Conservation (phyloP, 2,113 vertebrate species). For the Nothobranchius kuhntae region DNA sequence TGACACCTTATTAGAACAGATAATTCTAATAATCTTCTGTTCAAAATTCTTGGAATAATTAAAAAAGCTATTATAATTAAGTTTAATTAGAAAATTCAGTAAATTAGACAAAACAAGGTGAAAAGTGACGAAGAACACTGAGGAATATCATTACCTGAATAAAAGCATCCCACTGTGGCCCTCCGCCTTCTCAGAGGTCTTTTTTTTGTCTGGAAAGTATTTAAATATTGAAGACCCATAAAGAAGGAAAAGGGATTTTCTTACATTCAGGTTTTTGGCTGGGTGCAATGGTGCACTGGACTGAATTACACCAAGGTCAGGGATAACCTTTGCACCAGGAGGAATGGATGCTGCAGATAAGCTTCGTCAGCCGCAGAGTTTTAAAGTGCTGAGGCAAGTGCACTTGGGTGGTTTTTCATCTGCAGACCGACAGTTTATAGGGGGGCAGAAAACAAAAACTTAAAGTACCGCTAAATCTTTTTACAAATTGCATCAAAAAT, state of each 20-base stretch:
- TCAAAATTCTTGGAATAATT: no score
- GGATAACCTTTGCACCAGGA: conserved; percentile 40
- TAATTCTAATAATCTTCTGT: no score
- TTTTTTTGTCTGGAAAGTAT: not conserved
- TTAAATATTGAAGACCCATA: not conserved
- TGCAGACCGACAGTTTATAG: conserved; percentile 1
- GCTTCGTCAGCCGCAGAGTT: conserved; percentile 43
- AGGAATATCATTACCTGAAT: no score
- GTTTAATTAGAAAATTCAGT: no score
- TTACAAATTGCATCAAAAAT: not conserved
- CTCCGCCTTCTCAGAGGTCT: not conserved
- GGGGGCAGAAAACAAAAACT: not conserved
- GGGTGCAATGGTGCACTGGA: not conserved
- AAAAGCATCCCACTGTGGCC: not conserved
- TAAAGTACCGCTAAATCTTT: no score
- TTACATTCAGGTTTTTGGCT: conserved; percentile 7
- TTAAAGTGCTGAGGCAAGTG: conserved; percentile 39
- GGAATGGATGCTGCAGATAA: conserved; percentile 55
- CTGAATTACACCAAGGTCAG: conserved; percentile 34
- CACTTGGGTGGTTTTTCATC: conserved; percentile 12
- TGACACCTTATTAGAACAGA: no score
- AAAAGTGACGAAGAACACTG: no score
- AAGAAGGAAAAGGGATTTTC: conserved; percentile 17
- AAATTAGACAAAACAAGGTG: no score
- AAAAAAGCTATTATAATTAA: no score